Percentiles rank a stretch among this genome's conserved stretches.
Evolutionary conservation across 1,140 invertebrate genomes (phyloP).

Genomic region (Patella vulgata): DNA sequence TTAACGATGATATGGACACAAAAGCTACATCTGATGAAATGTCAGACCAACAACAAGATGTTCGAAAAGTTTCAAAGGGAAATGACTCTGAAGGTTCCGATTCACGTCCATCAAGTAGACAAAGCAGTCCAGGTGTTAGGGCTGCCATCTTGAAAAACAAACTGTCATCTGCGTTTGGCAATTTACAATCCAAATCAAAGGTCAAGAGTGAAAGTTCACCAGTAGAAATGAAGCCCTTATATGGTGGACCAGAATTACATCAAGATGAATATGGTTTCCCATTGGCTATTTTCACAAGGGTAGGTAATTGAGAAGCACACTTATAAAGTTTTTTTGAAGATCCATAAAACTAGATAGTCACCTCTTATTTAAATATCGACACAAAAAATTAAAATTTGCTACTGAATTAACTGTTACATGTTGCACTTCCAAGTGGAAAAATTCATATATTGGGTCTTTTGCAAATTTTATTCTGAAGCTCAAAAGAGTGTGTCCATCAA

Average conservation of each 20-base stretch:
- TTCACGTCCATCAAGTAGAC: background rate
- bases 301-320: no score
- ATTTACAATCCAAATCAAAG: slow-evolving; percentile 24
- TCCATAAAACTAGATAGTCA: no score
- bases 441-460: no score
- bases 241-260: slow-evolving; percentile 37
- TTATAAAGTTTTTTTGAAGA: background rate
- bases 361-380: no score
- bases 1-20: slow-evolving; percentile 41
- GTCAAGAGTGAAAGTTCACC: slow-evolving; percentile 8
- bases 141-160: slow-evolving; percentile 46
- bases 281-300: slow-evolving; percentile 86
- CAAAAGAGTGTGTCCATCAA: no score
- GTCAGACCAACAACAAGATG: background rate
- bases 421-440: no score
- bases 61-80: background rate
- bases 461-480: no score
- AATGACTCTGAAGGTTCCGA: background rate
- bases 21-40: slow-evolving; percentile 9
- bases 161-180: slow-evolving; percentile 46
- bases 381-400: no score
- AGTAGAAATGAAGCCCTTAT: slow-evolving; percentile 9
- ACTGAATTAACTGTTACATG: no score
- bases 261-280: slow-evolving; percentile 84
- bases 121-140: slow-evolving; percentile 29